These are phyloP conservation scores for Pipistrellus kuhlii DNA, from an alignment of 2,797 vertebrate genomes.

Conservation along the genomic window DNA sequence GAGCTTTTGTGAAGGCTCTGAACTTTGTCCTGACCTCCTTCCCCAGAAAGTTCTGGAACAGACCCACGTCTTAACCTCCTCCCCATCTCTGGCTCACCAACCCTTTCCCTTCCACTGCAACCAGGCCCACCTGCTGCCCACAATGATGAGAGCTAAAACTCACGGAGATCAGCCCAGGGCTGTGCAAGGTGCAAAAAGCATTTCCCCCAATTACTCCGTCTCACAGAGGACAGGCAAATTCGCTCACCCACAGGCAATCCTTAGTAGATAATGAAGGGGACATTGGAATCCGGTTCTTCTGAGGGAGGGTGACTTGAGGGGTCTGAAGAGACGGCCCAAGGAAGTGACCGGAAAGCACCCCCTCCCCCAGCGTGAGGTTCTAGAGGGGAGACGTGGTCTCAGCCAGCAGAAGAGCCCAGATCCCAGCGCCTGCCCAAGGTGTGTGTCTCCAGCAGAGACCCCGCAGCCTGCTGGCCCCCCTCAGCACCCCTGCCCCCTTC, in stretches of 20 bases:
- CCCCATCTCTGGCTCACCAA: background rate
- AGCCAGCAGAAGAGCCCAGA: background rate
- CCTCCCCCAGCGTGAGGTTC: background rate
- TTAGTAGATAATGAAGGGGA: background rate
- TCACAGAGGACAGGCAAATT: background rate
- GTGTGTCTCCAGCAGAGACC: background rate
- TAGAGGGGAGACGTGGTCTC: background rate
- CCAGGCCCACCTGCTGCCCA: background rate
- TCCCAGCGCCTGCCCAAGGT: background rate
- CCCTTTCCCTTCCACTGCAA: background rate
- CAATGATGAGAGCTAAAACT: background rate
- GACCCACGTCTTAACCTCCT: background rate
- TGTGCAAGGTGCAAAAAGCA: background rate
- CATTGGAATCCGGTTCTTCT: background rate
- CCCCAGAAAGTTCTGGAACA: background rate
- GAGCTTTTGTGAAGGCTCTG: background rate
- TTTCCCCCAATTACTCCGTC: background rate
- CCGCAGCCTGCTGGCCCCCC: background rate
- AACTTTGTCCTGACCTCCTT: background rate
- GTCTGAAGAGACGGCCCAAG: background rate
- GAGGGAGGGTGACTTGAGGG: background rate
- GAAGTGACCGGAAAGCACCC: background rate
- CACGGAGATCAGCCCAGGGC: background rate
- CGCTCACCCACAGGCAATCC: accelerated
- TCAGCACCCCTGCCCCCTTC: no score